Evolutionary conservation across 2,113 vertebrate species (phyloP).

Genomic region (Anarhynchus alexandrinus): DNA sequence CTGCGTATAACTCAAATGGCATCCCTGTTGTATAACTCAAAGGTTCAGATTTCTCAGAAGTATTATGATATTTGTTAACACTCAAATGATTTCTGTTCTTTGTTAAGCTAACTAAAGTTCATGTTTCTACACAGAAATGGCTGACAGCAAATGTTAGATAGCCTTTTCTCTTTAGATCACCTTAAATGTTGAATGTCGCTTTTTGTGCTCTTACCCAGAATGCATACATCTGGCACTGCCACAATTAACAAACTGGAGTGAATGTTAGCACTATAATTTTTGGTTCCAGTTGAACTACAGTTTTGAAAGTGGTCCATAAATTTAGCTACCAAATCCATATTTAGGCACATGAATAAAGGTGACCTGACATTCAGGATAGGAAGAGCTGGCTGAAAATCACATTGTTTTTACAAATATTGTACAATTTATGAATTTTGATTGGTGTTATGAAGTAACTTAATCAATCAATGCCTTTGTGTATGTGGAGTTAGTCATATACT

Average conservation of each 20-base stretch:
- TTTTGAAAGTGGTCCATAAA: neutral
- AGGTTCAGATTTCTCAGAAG: neutral
- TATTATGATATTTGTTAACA: neutral
- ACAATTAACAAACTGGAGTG: neutral
- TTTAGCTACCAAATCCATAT: neutral
- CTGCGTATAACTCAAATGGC: neutral
- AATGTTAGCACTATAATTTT: neutral
- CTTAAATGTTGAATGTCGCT: neutral
- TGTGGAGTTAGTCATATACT: neutral
- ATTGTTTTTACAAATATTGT: neutral
- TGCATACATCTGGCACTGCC: neutral
- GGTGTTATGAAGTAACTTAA: neutral
- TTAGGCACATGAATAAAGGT: neutral
- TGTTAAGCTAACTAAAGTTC: neutral
- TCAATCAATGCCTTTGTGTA: neutral
- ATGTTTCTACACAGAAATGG: neutral
- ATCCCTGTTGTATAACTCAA: neutral
- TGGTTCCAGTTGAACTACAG: neutral
- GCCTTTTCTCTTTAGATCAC: neutral
- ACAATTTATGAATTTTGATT: neutral
- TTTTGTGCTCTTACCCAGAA: neutral
- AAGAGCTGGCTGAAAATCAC: neutral
- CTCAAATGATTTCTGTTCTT: neutral
- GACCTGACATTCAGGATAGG: neutral
- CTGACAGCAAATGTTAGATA: neutral